Base-by-base conservation (phyloP, 2,113 vertebrate genomes). In the Podarcis raffonei region DNA sequence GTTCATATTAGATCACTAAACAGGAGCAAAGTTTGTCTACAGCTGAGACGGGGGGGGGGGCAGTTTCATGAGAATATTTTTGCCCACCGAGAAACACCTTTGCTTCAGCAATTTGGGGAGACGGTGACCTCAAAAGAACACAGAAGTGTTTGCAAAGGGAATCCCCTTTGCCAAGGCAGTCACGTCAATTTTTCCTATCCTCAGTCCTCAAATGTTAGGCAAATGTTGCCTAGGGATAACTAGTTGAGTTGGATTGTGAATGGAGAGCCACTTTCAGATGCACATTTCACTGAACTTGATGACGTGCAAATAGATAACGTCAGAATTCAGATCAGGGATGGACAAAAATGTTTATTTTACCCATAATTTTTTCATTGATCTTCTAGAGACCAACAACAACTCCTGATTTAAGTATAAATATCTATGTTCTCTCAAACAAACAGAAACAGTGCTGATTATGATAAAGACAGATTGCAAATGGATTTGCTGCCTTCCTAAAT, bases 1-100 rank as follows among this genome's bases (percentile, higher is more conserved):
- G 87, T 84, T 93, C 91, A 76, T 95, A 86, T 92, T 90, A 93
- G 88, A 92, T 92, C 93, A 90, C 71, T 74, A 87, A 86, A 92
- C 92, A 91, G 59, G 81, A 86, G 66, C 89, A 66, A 27, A 15
- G 9, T n/a, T 90, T 48, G 25, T n/a, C 68, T 72, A 53, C 18
- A 72, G 30, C 18, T 25, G 69, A 84, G 39, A 27, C 71, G 7
- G 32, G 12, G n/a, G 9, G n/a, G 9, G 9, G 74, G n/a, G 6
- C 7, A 37, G 39, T 48, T 83, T 18, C 18, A 18, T 35, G 32
- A 37, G 22, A 32, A 66, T 27, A 59, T 2, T 39, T 75, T 5
- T 23, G 48, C 22, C 22, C 27, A 13, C 42, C 27, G 42, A 79
- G 30, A 57, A 7, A 27, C 5, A 16, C 12, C 5, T 30, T 48